phyloP scores from a whole-genome alignment of 1,140 invertebrate genomes.

The Drosophila funebris region DNA sequence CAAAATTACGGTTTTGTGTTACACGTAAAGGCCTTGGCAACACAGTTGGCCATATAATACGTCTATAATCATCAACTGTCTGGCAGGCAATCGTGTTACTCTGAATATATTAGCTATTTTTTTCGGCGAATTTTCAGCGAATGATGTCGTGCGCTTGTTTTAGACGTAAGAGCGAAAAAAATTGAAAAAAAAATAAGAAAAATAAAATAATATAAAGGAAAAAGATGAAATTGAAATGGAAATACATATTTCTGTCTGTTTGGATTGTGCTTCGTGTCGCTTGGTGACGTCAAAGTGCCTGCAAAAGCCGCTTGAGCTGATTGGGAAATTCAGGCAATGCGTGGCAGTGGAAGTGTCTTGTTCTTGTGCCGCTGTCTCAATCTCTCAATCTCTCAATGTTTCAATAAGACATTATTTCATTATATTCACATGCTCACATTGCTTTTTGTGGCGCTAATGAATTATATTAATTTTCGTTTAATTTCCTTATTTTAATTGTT shows the following conservation, averaged over 20 bases:
- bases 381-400: no score
- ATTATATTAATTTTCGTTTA: slow-evolving; percentile 14
- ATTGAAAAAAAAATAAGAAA: not conserved
- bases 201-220: no score
- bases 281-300: slow-evolving; percentile 67
- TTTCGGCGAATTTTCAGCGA: slow-evolving; percentile 55
- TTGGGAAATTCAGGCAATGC: slow-evolving; percentile 68
- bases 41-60: not conserved
- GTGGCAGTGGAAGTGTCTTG: slow-evolving; percentile 61
- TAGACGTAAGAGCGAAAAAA: slow-evolving; percentile 36
- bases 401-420: slow-evolving; percentile 1
- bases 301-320: slow-evolving; percentile 55
- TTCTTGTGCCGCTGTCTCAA: not conserved
- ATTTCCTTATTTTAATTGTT: slow-evolving; percentile 27
- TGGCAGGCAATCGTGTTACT: not conserved
- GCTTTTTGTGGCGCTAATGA: slow-evolving; percentile 22
- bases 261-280: slow-evolving; percentile 12
- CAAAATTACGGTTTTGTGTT: slow-evolving; percentile 26
- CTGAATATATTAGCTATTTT: slow-evolving; percentile 42
- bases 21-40: slow-evolving; percentile 2
- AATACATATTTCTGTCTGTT: slow-evolving; percentile 33
- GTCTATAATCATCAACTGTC: slow-evolving; percentile 5
- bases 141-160: slow-evolving; percentile 66
- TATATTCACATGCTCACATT: not conserved
- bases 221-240: slow-evolving; percentile 57